These are phyloP conservation scores for Pseudanteris insignis DNA, from an alignment of 2,888 invertebrate genomes.

Conservation along the genomic window DNA sequence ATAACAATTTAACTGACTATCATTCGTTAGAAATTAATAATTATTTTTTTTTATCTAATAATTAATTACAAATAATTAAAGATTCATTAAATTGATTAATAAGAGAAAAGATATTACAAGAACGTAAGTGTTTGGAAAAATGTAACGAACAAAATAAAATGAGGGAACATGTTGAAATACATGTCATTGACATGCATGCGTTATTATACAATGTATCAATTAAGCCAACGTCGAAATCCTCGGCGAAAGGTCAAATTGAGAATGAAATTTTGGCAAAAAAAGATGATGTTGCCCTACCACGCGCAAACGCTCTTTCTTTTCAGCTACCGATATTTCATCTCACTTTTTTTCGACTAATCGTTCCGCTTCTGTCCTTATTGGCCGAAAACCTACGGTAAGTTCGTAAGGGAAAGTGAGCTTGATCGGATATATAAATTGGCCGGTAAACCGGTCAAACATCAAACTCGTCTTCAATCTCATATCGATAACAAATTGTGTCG, in stretches of 20 bases:
- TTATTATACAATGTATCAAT: slow-evolving; percentile 54
- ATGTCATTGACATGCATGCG: slow-evolving; percentile 10
- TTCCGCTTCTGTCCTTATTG: slow-evolving; percentile 43
- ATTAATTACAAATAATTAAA: too few relatives aligned
- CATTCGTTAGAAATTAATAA: too few relatives aligned
- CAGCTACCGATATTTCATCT: slow-evolving; percentile 5
- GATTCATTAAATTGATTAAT: too few relatives aligned
- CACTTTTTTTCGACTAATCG: too few relatives aligned
- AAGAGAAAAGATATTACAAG: too few relatives aligned
- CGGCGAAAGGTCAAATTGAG: slow-evolving; percentile 56
- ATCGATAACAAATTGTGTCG: slow-evolving; percentile 41
- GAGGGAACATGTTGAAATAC: too few relatives aligned
- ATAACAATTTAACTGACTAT: too few relatives aligned
- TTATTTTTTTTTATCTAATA: too few relatives aligned
- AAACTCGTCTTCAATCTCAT: slow-evolving; percentile 53
- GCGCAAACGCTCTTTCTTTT: slow-evolving; percentile 26
- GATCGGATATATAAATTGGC: slow-evolving; percentile 58
- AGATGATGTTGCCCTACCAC: slow-evolving; percentile 47
- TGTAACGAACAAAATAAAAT: too few relatives aligned
- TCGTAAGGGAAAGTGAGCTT: slow-evolving; percentile 55
- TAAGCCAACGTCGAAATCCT: slow-evolving; percentile 44
- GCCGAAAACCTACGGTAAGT: slow-evolving; percentile 39
- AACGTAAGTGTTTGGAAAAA: too few relatives aligned
- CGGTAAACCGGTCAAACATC: slow-evolving; percentile 45
- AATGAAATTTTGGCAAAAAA: slow-evolving; percentile 55